Percentiles rank a stretch among this genome's conserved stretches.
phyloP scores from a whole-genome alignment of 2,797 vertebrate species.

The Pantherophis alleghaniensis region DNA sequence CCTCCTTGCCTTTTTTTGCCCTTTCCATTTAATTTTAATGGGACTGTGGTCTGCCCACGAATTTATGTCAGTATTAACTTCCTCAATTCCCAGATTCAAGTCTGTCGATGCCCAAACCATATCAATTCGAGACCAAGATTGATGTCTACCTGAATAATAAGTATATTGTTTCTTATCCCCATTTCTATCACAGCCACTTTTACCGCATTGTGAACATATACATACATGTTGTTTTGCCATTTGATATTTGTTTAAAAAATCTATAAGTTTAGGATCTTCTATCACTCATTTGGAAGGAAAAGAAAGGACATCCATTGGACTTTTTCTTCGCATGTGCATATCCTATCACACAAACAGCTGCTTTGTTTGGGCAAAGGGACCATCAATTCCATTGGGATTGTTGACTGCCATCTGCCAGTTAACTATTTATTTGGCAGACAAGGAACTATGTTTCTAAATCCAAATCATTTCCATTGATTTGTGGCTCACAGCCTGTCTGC shows the following conservation, averaged over 20 bases:
- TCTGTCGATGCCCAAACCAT: too few species aligned
- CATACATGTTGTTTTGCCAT: not conserved
- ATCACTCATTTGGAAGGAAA: not conserved
- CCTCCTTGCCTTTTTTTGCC: too few species aligned
- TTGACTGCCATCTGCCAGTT: conserved; percentile 14
- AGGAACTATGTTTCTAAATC: not conserved
- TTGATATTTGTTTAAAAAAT: not conserved
- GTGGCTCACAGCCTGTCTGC: conserved; percentile 8
- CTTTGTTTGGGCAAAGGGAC: not conserved
- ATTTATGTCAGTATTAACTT: too few species aligned
- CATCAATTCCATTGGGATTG: not conserved
- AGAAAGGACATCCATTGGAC: not conserved
- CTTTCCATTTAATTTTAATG: too few species aligned
- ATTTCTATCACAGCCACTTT: not conserved
- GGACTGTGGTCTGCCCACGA: too few species aligned
- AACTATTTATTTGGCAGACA: conserved; percentile 4
- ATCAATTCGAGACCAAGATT: too few species aligned
- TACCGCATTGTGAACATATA: not conserved
- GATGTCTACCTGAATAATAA: too few species aligned
- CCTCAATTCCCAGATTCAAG: too few species aligned
- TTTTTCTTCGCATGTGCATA: not conserved
- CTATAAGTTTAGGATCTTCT: not conserved
- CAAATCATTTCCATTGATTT: conserved; percentile 18
- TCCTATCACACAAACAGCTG: conserved; percentile 6
- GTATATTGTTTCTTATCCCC: too few species aligned